phyloP scores from a whole-genome alignment of 2,888 invertebrate species.

The Empis livida region DNA sequence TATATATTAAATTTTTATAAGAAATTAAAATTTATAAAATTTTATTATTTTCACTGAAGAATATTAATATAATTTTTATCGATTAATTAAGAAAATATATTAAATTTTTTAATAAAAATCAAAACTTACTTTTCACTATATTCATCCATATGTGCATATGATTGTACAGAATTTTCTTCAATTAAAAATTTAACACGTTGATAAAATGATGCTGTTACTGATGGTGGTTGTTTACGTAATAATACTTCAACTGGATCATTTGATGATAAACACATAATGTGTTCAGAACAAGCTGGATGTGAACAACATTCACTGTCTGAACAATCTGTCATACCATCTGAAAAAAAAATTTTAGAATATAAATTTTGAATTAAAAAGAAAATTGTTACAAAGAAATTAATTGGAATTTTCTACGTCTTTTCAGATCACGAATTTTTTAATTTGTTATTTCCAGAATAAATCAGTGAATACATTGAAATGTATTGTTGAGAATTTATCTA shows the following conservation, averaged over 20 bases:
- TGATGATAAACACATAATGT: slow-evolving; percentile 90
- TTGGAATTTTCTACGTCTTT: too few species aligned
- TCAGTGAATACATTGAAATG: too few species aligned
- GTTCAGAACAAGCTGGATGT: slow-evolving; percentile 71
- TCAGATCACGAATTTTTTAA: too few species aligned
- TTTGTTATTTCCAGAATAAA: too few species aligned
- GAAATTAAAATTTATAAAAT: too few species aligned
- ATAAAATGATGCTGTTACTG: slow-evolving; percentile 93
- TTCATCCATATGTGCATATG: slow-evolving; percentile 93
- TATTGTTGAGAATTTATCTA: too few species aligned
- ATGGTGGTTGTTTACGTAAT: slow-evolving; percentile 88
- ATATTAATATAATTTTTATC: too few species aligned
- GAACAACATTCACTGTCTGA: slow-evolving; percentile 98
- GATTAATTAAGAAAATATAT: not conserved
- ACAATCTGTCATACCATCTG: slow-evolving; percentile 97
- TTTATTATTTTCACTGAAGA: not conserved
- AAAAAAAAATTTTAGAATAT: slow-evolving; percentile 14
- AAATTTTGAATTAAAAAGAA: too few species aligned
- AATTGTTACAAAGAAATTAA: too few species aligned
- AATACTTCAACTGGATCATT: slow-evolving; percentile 95
- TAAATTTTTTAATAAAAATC: too few species aligned
- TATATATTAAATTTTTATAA: too few species aligned
- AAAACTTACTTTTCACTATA: slow-evolving; percentile 90
- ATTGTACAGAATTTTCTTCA: slow-evolving; percentile 97
- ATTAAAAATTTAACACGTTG: slow-evolving; percentile 96